Evolutionary conservation across 2,888 invertebrate genomes (phyloP).

Genomic region (Hipparchia semele): DNA sequence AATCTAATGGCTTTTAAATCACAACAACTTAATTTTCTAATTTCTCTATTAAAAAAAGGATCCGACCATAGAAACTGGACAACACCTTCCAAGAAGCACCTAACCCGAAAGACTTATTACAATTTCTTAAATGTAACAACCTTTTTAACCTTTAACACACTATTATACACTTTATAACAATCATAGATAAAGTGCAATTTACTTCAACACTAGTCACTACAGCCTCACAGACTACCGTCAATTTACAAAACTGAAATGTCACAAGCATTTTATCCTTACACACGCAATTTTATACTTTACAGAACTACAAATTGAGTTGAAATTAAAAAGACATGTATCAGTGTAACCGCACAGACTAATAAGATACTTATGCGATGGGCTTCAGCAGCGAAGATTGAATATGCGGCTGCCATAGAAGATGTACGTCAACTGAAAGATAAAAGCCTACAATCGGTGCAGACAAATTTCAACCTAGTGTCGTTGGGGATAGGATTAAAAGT

Average conservation of each 20-base stretch:
- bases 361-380: conserved; percentile 64
- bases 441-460: conserved; percentile 50
- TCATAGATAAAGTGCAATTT: background rate
- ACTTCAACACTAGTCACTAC: background rate
- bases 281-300: background rate
- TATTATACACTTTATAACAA: conserved; percentile 13
- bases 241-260: conserved; percentile 48
- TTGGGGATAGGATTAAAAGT: conserved; percentile 44
- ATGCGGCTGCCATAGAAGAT: conserved; percentile 55
- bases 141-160: conserved; percentile 13
- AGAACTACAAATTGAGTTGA: background rate
- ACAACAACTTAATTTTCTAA: conserved; percentile 71
- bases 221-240: background rate
- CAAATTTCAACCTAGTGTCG: conserved; percentile 39
- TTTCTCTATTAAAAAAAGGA: conserved; percentile 54
- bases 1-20: conserved; percentile 45
- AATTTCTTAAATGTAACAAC: conserved; percentile 47
- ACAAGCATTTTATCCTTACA: conserved; percentile 26
- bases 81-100: conserved; percentile 67
- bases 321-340: background rate
- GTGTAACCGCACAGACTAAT: conserved; percentile 53
- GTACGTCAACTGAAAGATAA: conserved; percentile 62
- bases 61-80: conserved; percentile 53
- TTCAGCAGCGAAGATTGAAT: conserved; percentile 63
- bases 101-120: conserved; percentile 62